phyloP scores from a whole-genome alignment of 2,888 invertebrate genomes.

The Quadriops clusia region DNA sequence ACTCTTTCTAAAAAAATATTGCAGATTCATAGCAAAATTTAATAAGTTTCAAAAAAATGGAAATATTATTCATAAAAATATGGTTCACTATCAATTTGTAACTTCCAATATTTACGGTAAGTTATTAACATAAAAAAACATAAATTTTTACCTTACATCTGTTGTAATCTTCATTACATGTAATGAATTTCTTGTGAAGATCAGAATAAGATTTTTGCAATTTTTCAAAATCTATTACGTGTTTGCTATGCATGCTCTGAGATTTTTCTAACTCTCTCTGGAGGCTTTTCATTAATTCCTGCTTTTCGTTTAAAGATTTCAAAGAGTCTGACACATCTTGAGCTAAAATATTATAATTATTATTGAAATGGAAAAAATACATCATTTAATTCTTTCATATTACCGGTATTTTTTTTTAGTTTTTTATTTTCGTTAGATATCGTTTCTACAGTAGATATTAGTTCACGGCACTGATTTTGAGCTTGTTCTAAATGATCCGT shows the following conservation, averaged over 20 bases:
- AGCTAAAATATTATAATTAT: no score
- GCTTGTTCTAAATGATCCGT: slow-evolving; percentile 17
- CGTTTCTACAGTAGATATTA: slow-evolving; percentile 14
- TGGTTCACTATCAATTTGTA: no score
- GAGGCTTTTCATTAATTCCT: slow-evolving; percentile 18
- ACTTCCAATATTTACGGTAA: no score
- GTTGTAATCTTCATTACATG: slow-evolving; percentile 8
- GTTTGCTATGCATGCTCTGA: slow-evolving; percentile 11
- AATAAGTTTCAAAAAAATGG: no score
- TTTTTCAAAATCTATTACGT: slow-evolving; percentile 12
- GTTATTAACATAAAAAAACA: slow-evolving; percentile 1
- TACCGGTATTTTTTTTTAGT: no score
- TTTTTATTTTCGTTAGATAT: slow-evolving; percentile 15
- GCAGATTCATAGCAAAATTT: no score
- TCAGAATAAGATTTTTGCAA: slow-evolving; percentile 13
- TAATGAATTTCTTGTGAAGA: slow-evolving; percentile 9
- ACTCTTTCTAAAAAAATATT: no score
- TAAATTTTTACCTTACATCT: slow-evolving; percentile 8
- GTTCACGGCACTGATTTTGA: slow-evolving; percentile 17
- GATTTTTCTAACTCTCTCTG: slow-evolving; percentile 18
- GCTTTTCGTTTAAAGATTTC: slow-evolving; percentile 15
- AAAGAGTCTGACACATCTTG: slow-evolving; percentile 11
- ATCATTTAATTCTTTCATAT: no score
- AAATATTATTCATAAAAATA: no score
- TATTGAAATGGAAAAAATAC: no score